A percentile compares a stretch with the other conserved stretches of the same genome.
phyloP scores from a whole-genome alignment of 2,797 vertebrate genomes.

The Rhyacichthys aspro region DNA sequence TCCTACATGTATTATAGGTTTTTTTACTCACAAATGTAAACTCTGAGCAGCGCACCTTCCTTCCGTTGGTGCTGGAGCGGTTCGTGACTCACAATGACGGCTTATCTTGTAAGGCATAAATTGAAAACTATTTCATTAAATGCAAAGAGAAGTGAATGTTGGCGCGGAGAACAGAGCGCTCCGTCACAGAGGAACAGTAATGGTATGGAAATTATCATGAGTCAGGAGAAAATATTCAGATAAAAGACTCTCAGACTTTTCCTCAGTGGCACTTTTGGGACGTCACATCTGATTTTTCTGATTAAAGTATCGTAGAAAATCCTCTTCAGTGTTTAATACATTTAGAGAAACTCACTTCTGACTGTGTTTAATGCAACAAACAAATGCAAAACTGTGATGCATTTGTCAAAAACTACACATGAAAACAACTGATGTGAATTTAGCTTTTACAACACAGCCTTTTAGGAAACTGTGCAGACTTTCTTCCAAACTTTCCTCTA shows the following conservation, averaged over 20 bases:
- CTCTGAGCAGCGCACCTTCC: slow-evolving; percentile 45
- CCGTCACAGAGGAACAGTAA: slow-evolving; percentile 33
- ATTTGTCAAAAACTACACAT: too few species aligned
- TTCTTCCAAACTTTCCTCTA: too few species aligned
- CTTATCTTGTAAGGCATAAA: slow-evolving; percentile 64
- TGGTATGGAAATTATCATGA: slow-evolving; percentile 36
- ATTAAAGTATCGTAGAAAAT: too few species aligned
- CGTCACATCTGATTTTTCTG: too few species aligned
- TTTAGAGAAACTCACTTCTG: too few species aligned
- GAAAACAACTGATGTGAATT: too few species aligned
- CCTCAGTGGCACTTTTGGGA: too few species aligned
- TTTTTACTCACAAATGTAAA: slow-evolving; percentile 28
- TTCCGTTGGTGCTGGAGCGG: slow-evolving; percentile 36
- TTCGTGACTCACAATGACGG: slow-evolving; percentile 55
- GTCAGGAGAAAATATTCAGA: slow-evolving; percentile 28
- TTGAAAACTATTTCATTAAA: slow-evolving; percentile 60
- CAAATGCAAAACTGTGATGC: too few species aligned
- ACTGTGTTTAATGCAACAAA: too few species aligned
- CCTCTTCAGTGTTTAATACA: too few species aligned
- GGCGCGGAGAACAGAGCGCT: slow-evolving; percentile 43
- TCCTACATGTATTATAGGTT: slow-evolving; percentile 34
- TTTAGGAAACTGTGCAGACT: too few species aligned
- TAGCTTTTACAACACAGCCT: too few species aligned
- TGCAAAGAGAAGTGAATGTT: slow-evolving; percentile 39
- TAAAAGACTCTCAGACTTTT: not conserved